A percentile compares a stretch with the other conserved stretches of the same genome.
phyloP scores from a whole-genome alignment of 2,797 vertebrate genomes.

The Phoxinus dragarum region DNA sequence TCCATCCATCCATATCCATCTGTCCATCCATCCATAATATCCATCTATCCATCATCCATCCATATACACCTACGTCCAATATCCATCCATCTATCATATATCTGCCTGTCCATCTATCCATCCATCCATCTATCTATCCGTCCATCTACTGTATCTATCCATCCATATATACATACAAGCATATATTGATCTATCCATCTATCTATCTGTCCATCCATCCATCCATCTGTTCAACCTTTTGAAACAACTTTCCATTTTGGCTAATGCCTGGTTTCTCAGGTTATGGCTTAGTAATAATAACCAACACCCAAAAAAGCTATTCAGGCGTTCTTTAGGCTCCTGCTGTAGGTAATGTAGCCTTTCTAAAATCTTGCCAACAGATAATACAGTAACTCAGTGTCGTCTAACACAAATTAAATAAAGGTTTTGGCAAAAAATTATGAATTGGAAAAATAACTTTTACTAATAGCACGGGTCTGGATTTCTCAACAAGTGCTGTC shows the following conservation, averaged over 20 bases:
- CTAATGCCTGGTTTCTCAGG: neutral
- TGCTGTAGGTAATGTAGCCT: neutral
- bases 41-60: too few relatives aligned
- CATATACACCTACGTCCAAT: too few relatives aligned
- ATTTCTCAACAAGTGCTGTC: neutral
- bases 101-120: too few relatives aligned
- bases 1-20: too few relatives aligned
- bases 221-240: neutral
- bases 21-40: too few relatives aligned
- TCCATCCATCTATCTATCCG: neutral
- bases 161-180: too few relatives aligned
- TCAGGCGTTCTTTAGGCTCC: neutral
- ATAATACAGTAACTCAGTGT: neutral
- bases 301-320: neutral
- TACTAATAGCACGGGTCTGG: neutral
- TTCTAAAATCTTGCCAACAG: neutral
- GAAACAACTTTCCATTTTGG: neutral
- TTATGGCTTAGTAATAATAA: neutral
- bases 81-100: too few relatives aligned
- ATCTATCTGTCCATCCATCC: accelerated
- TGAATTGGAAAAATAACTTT: neutral
- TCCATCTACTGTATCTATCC: neutral
- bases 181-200: accelerated
- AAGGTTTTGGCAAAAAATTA: neutral
- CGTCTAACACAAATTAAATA: neutral